Base-by-base conservation (phyloP, 2,888 invertebrate species). In the Phyto melanocephala region DNA sequence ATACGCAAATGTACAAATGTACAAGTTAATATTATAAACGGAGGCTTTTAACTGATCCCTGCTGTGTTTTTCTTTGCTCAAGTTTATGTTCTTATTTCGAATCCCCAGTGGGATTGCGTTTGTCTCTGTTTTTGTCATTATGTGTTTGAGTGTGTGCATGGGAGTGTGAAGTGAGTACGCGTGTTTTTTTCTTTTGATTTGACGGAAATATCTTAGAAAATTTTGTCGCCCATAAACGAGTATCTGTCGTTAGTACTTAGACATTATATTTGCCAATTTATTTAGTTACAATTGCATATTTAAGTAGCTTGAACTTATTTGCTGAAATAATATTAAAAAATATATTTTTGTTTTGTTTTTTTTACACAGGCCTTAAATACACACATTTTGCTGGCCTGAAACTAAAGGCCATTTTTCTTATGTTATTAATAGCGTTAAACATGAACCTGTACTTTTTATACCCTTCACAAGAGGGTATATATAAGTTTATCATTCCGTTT, bases 11-110 rank as follows among this genome's bases (percentile, higher is more conserved):
- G 17, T 56, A n/a, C 33, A 28, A 15, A 10, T 50, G 52, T 52
- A 20, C 42, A 70, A 60, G 17, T 68, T 28, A 28, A 6, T 5
- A 5, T 5, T 47, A 47, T 37, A 28, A 76, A 77, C 17, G 15
- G 15, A 24, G 68, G 62, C 68, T 81, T 74, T 81, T 78, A 77
- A 81, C 72, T 78, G 78, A 81, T 81, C 81, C 81, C 81, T 78
- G 78, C 78, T 81, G 81, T 68, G 81, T 54, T 28, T 63, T 81
- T 74, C 72, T 74, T 81, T 81, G 54, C 40, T 22, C 17, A 67
- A 72, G 54, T 77, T 77, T 77, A 68, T 81, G 67, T 56, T 65
- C 33, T 63, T 68, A 40, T 62, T 67, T 72, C 24, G 33, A 81
- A 62, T 81, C 81, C 81, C 81, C 81, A 77, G 63, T 58, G 81